phyloP scores from a whole-genome alignment of 2,113 vertebrate genomes.

The Garra rufa region DNA sequence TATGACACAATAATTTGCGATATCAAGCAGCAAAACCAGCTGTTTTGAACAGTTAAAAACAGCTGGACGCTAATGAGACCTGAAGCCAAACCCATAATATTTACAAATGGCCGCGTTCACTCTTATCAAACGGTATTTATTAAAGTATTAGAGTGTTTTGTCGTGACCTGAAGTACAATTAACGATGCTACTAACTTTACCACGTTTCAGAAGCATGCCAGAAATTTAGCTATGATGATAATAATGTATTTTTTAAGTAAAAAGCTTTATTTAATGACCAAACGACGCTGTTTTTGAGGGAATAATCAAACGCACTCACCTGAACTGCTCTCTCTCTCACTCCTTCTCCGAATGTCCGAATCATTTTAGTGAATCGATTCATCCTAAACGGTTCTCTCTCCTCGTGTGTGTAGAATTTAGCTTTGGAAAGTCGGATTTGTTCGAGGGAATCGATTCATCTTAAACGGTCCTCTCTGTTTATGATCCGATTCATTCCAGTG shows the following conservation, averaged over 20 bases:
- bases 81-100: too few species aligned
- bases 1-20: too few species aligned
- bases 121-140: neutral
- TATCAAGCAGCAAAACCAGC: too few species aligned
- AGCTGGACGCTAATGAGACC: too few species aligned
- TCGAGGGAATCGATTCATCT: neutral
- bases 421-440: neutral
- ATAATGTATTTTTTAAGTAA: neutral
- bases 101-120: too few species aligned
- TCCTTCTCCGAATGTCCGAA: neutral
- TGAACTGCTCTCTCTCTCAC: neutral
- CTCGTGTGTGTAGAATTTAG: neutral
- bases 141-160: too few species aligned
- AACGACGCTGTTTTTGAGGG: neutral
- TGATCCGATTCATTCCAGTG: neutral
- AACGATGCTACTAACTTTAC: too few species aligned
- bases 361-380: neutral
- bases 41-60: too few species aligned
- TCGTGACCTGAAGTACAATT: neutral
- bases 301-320: slow-evolving; percentile 2
- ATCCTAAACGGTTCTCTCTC: neutral
- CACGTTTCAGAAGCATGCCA: neutral
- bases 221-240: neutral
- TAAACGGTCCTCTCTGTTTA: neutral
- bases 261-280: neutral